Evolutionary conservation across 2,888 invertebrate species (phyloP), one percentile per base, ranked within the genome.

Genomic region (Brachylomia viminalis): DNA sequence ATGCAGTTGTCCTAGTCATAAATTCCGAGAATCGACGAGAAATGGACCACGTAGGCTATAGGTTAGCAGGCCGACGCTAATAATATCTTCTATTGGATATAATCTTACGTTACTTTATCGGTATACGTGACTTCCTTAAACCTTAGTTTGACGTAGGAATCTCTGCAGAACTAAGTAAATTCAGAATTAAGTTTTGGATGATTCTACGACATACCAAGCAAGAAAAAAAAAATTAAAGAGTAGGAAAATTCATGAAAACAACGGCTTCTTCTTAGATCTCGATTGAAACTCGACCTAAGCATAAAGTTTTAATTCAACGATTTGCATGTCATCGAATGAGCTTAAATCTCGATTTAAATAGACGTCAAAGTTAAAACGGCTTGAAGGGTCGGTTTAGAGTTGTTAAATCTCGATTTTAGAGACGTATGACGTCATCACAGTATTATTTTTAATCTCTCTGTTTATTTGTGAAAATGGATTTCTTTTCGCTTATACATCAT

Each of bases 21-120:
- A 72, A 68, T 85, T 61, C 10, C 30, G 38, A 42, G 27, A 67
- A 81, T 67, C 61, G 72, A 58, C 61, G 23, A 23, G 23, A 58
- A 83, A 85, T 76, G 38, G 59, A 56, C 76, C 85, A 85, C 82
- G 82, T 83, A 83, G 82, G 49, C 65, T 61, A 61, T 79, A 59
- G 62, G 69, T 80, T 72, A 61, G 42, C 49, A 74, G 45, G n/a
- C 70, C 73, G 85, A 49, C 70, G 49, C 56, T 61, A 52, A 59
- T 75, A 81, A 72, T 73, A 85, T 71, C 70, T 83, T 71, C 70
- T 73, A 70, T 70, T 45, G 13, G 59, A 23, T 62, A 72, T 64
- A 62, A 67, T 68, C 59, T 67, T 59, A 33, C 33, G 49, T 54
- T 42, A 84, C 45, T 75, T 82, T 82, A 82, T 76, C 54, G 33